Evolutionary conservation across 2,888 invertebrate genomes (phyloP).

Genomic region (Drosophila kuntzei): DNA sequence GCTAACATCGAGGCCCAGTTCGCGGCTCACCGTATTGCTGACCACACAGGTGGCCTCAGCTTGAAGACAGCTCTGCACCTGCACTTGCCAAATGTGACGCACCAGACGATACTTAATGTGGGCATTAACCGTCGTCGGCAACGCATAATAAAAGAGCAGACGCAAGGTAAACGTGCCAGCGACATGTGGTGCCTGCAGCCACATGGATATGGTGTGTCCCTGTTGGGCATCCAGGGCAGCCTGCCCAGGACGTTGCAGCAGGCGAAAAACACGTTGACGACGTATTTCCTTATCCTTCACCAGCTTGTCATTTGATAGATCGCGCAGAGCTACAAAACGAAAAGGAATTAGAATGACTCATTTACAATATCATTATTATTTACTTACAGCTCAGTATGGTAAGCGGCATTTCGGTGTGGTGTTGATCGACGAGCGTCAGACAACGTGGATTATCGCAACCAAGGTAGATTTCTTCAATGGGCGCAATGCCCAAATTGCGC

Average conservation of each 20-base stretch:
- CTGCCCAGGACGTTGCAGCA: constrained; percentile 69
- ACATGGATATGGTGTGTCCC: constrained; percentile 86
- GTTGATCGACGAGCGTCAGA: constrained; percentile 83
- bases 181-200: constrained; percentile 89
- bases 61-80: constrained; percentile 88
- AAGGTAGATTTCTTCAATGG: constrained; percentile 88
- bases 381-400: constrained; percentile 84
- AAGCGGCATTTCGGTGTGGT: constrained; percentile 81
- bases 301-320: constrained; percentile 84
- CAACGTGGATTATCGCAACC: constrained; percentile 86
- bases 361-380: not conserved
- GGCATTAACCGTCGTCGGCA: constrained; percentile 67
- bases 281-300: constrained; percentile 85
- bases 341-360: not conserved
- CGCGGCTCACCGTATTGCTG: constrained; percentile 86
- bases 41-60: constrained; percentile 86
- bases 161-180: constrained; percentile 89
- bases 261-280: constrained; percentile 84
- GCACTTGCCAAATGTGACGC: constrained; percentile 88
- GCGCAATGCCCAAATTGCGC: constrained; percentile 88
- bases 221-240: constrained; percentile 82
- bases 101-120: constrained; percentile 87
- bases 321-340: constrained; percentile 73
- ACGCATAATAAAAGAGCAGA: constrained; percentile 91
- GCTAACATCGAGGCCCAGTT: constrained; percentile 89